Percentiles rank a stretch among this genome's conserved stretches.
phyloP scores from a whole-genome alignment of 2,888 invertebrate species.

The Apotomis capreana region DNA sequence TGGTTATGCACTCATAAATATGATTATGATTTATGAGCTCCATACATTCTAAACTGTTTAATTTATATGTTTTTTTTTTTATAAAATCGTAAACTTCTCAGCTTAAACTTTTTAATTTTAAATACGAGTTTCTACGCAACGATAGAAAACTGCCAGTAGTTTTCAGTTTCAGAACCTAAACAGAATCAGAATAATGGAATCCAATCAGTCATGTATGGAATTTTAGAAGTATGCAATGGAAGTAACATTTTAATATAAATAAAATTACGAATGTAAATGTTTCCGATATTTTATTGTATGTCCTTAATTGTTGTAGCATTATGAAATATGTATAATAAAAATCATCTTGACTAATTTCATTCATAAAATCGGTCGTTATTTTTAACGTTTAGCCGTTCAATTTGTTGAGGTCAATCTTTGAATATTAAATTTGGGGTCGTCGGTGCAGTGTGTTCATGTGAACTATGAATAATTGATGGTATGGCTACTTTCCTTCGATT shows the following conservation, averaged over 20 bases:
- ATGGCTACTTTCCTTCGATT: slow-evolving; percentile 46
- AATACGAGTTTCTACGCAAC: no score
- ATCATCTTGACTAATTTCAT: slow-evolving; percentile 12
- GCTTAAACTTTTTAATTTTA: no score
- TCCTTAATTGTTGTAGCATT: background rate
- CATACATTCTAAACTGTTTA: no score
- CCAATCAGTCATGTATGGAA: no score
- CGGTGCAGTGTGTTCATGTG: slow-evolving; percentile 44
- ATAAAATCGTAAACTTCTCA: no score
- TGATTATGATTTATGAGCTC: background rate
- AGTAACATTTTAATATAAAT: no score
- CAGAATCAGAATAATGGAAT: no score
- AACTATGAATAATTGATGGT: slow-evolving; percentile 45
- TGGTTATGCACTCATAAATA: background rate
- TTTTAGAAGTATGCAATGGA: no score
- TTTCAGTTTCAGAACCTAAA: no score
- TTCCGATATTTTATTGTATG: background rate
- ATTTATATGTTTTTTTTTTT: no score
- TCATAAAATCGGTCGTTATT: slow-evolving; percentile 25
- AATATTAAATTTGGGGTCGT: slow-evolving; percentile 12
- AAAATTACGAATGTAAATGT: no score
- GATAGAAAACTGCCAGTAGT: no score
- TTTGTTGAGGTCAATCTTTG: slow-evolving; percentile 24
- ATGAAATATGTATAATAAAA: background rate
- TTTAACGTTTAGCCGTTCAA: slow-evolving; percentile 19